Percentiles rank a stretch among this genome's conserved stretches.
phyloP scores from a whole-genome alignment of 2,113 vertebrate genomes.

The Dermatemys mawii region DNA sequence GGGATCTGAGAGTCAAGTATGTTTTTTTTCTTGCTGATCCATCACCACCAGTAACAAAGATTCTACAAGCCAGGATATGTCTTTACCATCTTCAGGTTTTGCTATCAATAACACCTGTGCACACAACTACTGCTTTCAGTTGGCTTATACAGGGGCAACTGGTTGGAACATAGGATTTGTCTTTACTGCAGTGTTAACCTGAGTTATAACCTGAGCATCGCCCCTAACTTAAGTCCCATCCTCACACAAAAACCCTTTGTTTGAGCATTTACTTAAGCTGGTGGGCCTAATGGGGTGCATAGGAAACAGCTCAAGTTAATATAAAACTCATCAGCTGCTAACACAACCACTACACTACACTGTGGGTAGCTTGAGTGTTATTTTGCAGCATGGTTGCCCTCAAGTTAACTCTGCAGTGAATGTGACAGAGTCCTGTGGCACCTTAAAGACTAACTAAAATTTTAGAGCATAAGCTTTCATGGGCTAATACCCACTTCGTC shows the following conservation, averaged over 20 bases:
- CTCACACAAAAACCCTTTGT: background rate
- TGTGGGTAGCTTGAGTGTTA: background rate
- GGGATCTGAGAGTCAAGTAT: background rate
- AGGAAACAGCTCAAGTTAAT: background rate
- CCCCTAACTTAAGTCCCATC: background rate
- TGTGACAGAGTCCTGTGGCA: too few relatives aligned
- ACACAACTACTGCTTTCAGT: background rate
- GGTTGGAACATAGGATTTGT: background rate
- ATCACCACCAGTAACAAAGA: background rate
- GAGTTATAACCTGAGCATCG: background rate
- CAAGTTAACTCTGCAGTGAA: too few relatives aligned
- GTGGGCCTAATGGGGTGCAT: background rate
- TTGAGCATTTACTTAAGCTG: too few relatives aligned
- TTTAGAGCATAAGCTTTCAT: too few relatives aligned
- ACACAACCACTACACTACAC: background rate
- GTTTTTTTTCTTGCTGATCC: background rate
- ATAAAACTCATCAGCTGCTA: background rate
- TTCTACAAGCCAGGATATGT: background rate
- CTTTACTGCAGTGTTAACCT: background rate
- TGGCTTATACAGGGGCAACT: background rate
- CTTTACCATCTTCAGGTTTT: background rate
- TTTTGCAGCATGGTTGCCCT: background rate
- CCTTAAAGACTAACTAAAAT: too few relatives aligned
- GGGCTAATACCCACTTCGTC: too few relatives aligned
- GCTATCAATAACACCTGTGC: background rate